Percentiles rank a stretch among this genome's conserved stretches.
phyloP scores from a whole-genome alignment of 2,113 vertebrate species.

The Pipa parva region DNA sequence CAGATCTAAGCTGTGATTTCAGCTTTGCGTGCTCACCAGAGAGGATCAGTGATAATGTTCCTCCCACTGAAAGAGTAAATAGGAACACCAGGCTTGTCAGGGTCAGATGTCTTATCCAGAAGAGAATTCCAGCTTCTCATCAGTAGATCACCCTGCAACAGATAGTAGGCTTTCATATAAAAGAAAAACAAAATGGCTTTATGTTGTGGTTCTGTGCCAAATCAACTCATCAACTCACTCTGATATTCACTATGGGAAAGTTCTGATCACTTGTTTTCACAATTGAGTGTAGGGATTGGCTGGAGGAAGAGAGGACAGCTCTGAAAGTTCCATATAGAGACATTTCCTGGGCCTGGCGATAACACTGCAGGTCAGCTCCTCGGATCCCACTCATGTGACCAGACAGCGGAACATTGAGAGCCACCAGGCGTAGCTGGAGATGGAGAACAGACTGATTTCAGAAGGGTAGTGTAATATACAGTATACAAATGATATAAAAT shows the following conservation, averaged over 20 bases:
- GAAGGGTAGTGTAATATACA: background rate
- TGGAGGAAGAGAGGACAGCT: slow-evolving; percentile 50
- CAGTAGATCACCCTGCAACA: slow-evolving; percentile 52
- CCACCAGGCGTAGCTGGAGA: slow-evolving; percentile 52
- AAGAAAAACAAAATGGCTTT: no score
- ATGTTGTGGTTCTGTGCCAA: no score
- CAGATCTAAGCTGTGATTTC: no score
- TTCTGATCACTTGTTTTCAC: slow-evolving; percentile 53
- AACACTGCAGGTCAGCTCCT: slow-evolving; percentile 54
- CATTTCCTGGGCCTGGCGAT: slow-evolving; percentile 56
- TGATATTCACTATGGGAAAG: slow-evolving; percentile 56
- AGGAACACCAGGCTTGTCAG: slow-evolving; percentile 1
- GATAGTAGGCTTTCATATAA: no score
- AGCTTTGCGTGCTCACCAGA: slow-evolving; percentile 57
- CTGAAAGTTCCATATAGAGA: slow-evolving; percentile 54
- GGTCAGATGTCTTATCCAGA: slow-evolving; percentile 18
- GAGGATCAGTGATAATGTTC: slow-evolving; percentile 39
- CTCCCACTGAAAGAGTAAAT: slow-evolving; percentile 51
- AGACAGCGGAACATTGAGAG: slow-evolving; percentile 47
- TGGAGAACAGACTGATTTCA: no score
- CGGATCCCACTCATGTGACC: slow-evolving; percentile 51
- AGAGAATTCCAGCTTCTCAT: slow-evolving; percentile 54
- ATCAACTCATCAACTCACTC: no score
- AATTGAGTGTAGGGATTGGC: slow-evolving; percentile 47
- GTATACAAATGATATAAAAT: no score